These are phyloP conservation scores for Geococcyx californianus DNA, from an alignment of 2,113 vertebrate genomes.

Conservation along the genomic window DNA sequence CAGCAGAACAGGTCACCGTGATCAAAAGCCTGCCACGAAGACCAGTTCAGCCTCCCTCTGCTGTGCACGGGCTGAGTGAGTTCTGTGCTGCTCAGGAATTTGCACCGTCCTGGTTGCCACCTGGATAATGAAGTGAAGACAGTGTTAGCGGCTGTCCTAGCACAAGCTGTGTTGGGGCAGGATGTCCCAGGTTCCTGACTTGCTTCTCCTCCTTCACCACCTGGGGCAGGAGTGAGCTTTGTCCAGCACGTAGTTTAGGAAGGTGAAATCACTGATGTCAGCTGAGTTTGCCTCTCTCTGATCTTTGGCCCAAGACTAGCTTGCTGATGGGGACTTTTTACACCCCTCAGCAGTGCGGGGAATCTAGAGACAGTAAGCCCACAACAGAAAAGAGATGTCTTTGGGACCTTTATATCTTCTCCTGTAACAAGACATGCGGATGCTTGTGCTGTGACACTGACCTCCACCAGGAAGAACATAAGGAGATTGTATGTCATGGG, in stretches of 20 bases:
- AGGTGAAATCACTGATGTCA: not conserved
- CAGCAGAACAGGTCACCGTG: not conserved
- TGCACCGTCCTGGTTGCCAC: fast-evolving
- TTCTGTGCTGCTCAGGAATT: not conserved
- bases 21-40: not conserved
- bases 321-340: not conserved
- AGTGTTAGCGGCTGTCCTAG: not conserved
- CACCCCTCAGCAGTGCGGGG: not conserved
- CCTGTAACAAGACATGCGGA: fast-evolving
- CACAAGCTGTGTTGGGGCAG: not conserved
- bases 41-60: not conserved
- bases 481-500: no score
- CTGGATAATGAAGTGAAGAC: fast-evolving
- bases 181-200: not conserved
- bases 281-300: not conserved
- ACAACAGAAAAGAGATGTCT: not conserved
- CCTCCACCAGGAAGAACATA: not conserved
- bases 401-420: not conserved
- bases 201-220: not conserved
- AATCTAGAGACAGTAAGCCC: not conserved
- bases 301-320: not conserved
- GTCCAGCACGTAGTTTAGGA: not conserved
- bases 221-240: not conserved
- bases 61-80: fast-evolving
- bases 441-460: fast-evolving